Conservation (phyloP, 2,888 invertebrate species). For the Xylota segnis region DNA sequence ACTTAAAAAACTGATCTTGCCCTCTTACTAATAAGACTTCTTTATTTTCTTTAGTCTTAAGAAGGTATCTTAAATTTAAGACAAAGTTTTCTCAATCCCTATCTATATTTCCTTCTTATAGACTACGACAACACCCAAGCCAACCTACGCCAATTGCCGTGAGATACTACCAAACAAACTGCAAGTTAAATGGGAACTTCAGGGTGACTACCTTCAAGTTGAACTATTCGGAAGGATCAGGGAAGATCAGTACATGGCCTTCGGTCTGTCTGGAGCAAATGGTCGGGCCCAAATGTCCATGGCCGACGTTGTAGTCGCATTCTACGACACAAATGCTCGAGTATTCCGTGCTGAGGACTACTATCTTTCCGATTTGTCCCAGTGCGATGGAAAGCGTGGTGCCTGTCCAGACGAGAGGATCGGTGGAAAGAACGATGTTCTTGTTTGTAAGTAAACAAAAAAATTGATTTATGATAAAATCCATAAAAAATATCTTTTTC, state of each 20-base stretch:
- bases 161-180: slow-evolving; percentile 92
- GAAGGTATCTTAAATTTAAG: neutral
- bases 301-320: slow-evolving; percentile 93
- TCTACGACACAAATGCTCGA: slow-evolving; percentile 86
- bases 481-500: slow-evolving; percentile 2
- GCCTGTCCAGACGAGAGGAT: slow-evolving; percentile 94
- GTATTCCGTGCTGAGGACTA: slow-evolving; percentile 93
- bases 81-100: neutral
- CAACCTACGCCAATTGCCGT: slow-evolving; percentile 91
- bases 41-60: no score
- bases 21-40: no score
- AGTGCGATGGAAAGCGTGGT: slow-evolving; percentile 92
- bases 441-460: slow-evolving; percentile 85
- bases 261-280: slow-evolving; percentile 92
- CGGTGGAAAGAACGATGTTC: slow-evolving; percentile 92
- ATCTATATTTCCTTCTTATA: slow-evolving; percentile 84
- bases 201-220: slow-evolving; percentile 91
- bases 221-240: slow-evolving; percentile 91
- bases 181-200: slow-evolving; percentile 94
- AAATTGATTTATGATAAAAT: neutral
- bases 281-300: slow-evolving; percentile 91
- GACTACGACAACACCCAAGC: slow-evolving; percentile 91
- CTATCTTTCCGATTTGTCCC: slow-evolving; percentile 91
- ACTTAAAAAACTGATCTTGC: no score
- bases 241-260: slow-evolving; percentile 95